These are phyloP conservation scores for Amazona vittata DNA, from an alignment of 2,113 vertebrate genomes.

Conservation along the genomic window DNA sequence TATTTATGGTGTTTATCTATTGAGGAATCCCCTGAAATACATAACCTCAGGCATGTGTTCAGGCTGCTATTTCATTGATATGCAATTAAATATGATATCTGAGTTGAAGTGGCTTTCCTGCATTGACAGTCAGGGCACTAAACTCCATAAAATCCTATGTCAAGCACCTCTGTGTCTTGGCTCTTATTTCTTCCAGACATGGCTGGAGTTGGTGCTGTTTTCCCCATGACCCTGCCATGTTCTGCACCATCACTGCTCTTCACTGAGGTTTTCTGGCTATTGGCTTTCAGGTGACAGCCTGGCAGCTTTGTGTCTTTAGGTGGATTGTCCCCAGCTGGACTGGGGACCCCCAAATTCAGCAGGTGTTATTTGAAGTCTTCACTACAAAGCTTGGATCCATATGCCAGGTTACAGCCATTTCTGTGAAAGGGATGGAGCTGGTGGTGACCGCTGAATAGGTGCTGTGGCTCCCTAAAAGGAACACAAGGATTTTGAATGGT, in stretches of 20 bases:
- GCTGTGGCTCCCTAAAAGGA: neutral
- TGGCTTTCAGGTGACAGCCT: neutral
- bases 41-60: neutral
- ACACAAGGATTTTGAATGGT: neutral
- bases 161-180: neutral
- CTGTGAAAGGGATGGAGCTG: neutral
- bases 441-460: fast-evolving
- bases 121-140: fast-evolving
- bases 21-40: neutral
- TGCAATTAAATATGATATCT: neutral
- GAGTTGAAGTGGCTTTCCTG: neutral
- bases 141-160: fast-evolving
- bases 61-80: neutral
- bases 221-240: fast-evolving
- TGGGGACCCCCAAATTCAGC: fast-evolving
- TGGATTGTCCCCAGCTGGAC: neutral
- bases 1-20: neutral
- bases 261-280: fast-evolving
- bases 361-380: no score
- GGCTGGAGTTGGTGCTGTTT: fast-evolving
- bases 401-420: neutral
- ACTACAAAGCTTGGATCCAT: neutral
- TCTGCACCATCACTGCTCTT: neutral
- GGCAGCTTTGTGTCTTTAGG: neutral
- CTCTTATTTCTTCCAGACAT: neutral